These are phyloP conservation scores for Disparrhopalites patrizii DNA, from an alignment of 2,888 invertebrate genomes.

Conservation along the genomic window DNA sequence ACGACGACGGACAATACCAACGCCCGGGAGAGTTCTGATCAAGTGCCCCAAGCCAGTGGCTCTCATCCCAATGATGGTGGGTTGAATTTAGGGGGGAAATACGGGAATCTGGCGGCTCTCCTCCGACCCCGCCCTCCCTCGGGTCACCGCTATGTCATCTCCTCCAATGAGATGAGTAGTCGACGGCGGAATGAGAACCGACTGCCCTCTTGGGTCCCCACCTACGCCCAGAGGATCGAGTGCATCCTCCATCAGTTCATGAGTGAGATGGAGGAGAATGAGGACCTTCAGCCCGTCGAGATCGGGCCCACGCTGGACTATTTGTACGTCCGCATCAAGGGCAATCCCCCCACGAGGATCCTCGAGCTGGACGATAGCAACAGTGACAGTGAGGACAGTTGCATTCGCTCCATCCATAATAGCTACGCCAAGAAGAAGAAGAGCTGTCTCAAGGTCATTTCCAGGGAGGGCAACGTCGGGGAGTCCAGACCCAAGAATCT, in stretches of 20 bases:
- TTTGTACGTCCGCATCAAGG: not conserved
- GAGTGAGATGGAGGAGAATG: not conserved
- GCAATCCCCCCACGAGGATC: not conserved
- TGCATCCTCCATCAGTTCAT: not conserved
- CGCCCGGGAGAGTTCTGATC: too few species aligned
- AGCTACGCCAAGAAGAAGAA: conserved; percentile 1
- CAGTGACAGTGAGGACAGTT: conserved; percentile 13
- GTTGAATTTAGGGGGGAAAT: conserved; percentile 4
- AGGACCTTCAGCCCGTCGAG: not conserved
- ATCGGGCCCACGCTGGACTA: not conserved
- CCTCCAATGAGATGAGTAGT: not conserved
- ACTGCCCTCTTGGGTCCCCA: conserved; percentile 12
- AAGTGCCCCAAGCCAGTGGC: not conserved
- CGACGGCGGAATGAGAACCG: not conserved
- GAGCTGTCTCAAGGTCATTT: conserved; percentile 5
- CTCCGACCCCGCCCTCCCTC: conserved; percentile 9
- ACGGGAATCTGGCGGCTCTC: not conserved
- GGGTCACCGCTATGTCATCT: conserved; percentile 15
- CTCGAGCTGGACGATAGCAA: conserved; percentile 4
- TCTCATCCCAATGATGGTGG: not conserved
- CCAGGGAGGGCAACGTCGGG: not conserved
- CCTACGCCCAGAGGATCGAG: conserved; percentile 2
- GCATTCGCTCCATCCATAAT: not conserved
- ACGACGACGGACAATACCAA: too few species aligned
- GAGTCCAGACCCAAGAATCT: not conserved